These are phyloP conservation scores for Willowsia nigromaculata DNA, from an alignment of 2,888 invertebrate species.

Conservation along the genomic window DNA sequence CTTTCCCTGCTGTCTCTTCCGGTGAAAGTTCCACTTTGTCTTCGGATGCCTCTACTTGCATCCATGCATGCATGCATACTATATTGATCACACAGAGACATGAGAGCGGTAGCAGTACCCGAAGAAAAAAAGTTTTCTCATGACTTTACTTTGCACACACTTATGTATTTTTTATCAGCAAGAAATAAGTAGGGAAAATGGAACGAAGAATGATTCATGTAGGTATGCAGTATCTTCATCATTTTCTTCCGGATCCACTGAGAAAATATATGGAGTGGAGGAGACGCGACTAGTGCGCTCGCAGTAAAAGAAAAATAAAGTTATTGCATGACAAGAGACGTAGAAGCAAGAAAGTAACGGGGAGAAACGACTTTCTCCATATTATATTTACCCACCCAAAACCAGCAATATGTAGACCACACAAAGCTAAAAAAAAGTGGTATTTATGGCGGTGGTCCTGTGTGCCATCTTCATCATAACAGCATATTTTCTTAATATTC, in stretches of 20 bases:
- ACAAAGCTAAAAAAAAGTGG: neutral
- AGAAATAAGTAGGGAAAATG: neutral
- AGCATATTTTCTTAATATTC: neutral
- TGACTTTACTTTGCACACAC: no score
- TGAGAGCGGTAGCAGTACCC: no score
- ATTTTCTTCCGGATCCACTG: neutral
- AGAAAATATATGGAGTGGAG: neutral
- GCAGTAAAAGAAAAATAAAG: neutral
- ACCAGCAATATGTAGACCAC: neutral
- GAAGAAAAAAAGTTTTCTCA: neutral
- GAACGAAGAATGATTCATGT: neutral
- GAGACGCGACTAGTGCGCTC: neutral
- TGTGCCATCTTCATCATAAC: neutral
- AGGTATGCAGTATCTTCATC: constrained; percentile 15
- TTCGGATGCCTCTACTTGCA: neutral
- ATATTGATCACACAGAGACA: neutral
- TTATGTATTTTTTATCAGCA: neutral
- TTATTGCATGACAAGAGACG: neutral
- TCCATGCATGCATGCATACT: constrained; percentile 1
- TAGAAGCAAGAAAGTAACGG: no score
- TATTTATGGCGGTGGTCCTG: neutral
- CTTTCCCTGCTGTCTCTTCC: neutral
- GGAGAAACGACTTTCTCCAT: no score
- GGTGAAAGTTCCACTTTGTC: neutral
- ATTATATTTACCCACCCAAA: neutral